Conservation (phyloP, 2,113 vertebrate species). For the Saiga tatarica region DNA sequence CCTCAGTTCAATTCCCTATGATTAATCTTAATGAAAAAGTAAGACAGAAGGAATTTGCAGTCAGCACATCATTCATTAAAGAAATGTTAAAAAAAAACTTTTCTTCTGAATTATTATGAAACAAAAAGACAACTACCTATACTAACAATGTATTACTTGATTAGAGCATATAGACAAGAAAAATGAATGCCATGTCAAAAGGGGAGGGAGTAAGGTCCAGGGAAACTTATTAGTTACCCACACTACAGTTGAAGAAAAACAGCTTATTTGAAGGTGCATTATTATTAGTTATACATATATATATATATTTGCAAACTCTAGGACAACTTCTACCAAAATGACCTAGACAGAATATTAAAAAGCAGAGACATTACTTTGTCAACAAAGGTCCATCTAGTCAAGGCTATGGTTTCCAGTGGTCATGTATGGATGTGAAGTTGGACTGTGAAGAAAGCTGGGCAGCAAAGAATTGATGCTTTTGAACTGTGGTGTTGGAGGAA, state of each 20-base stretch:
- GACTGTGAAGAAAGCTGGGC: no score
- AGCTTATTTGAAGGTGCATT: not conserved
- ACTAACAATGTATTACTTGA: not conserved
- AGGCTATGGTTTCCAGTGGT: no score
- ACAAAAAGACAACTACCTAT: not conserved
- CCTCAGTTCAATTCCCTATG: not conserved
- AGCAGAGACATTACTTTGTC: no score
- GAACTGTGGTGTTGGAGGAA: no score
- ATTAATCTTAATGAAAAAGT: not conserved
- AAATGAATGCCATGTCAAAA: not conserved
- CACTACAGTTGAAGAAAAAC: not conserved
- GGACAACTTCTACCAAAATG: not conserved
- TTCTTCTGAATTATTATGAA: not conserved
- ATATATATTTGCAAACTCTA: not conserved
- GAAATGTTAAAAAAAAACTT: not conserved
- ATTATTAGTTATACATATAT: no score
- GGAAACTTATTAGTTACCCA: not conserved
- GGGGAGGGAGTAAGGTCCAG: fast-evolving
- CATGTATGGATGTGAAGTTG: no score
- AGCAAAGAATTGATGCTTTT: no score
- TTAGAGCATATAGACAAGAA: not conserved
- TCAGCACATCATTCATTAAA: not conserved
- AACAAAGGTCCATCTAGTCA: no score
- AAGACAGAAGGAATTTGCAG: not conserved
- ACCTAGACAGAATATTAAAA: no score